A percentile compares a stretch with the other conserved stretches of the same genome.
These are phyloP conservation scores for Cossypha heuglini DNA, from an alignment of 2,797 vertebrate genomes.

Conservation along the genomic window DNA sequence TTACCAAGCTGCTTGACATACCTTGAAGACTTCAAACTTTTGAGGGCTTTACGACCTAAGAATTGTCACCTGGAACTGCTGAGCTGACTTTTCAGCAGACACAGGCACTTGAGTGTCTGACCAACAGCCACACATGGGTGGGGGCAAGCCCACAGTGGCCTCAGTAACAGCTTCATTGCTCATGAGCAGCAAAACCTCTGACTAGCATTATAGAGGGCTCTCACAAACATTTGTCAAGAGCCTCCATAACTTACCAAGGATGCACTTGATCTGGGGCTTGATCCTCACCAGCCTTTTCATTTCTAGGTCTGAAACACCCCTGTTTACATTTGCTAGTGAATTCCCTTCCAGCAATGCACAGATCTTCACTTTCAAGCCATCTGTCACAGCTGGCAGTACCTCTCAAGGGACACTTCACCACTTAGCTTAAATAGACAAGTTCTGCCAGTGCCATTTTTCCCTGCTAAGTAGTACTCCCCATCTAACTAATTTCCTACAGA, in stretches of 20 bases:
- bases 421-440: background rate
- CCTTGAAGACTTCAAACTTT: background rate
- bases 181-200: background rate
- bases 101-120: background rate
- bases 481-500: background rate
- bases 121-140: fast-evolving
- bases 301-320: background rate
- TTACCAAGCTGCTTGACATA: background rate
- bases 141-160: fast-evolving
- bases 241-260: background rate
- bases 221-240: background rate
- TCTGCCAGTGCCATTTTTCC: background rate
- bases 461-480: background rate
- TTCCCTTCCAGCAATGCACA: background rate
- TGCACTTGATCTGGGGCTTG: fast-evolving
- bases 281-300: background rate
- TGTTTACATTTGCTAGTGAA: background rate
- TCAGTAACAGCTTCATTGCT: background rate
- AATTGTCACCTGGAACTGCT: background rate
- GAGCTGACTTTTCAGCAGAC: background rate
- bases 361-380: background rate
- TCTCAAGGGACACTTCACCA: background rate
- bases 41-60: background rate
- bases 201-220: background rate
- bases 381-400: background rate